Conservation (phyloP, 2,113 vertebrate genomes). For the Anoplopoma fimbria region DNA sequence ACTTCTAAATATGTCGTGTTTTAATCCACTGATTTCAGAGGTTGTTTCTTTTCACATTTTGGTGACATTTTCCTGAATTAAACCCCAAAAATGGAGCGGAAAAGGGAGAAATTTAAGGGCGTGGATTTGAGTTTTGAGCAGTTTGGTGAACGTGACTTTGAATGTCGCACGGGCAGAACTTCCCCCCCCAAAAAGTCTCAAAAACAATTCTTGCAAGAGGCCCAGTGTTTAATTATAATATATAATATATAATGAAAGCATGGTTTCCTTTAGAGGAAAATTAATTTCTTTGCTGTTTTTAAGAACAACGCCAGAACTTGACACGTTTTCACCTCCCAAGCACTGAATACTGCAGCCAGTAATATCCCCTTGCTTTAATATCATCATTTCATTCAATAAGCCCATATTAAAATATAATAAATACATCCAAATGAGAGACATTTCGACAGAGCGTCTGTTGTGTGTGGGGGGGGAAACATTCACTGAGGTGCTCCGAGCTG, state of each 20-base stretch:
- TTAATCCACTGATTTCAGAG: too few species aligned
- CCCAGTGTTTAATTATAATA: neutral
- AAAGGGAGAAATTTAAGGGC: too few species aligned
- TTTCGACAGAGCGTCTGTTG: slow-evolving; percentile 44
- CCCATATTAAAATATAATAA: slow-evolving; percentile 59
- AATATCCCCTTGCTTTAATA: slow-evolving; percentile 32
- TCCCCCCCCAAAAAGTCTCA: too few species aligned
- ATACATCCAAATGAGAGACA: slow-evolving; percentile 62
- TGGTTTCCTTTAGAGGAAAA: neutral
- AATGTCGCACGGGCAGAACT: neutral
- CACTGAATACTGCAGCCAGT: slow-evolving; percentile 25
- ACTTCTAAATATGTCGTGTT: too few species aligned
- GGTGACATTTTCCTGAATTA: too few species aligned
- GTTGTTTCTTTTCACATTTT: too few species aligned
- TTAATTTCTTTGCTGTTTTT: too few species aligned
- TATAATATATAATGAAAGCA: neutral
- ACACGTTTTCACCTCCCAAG: neutral
- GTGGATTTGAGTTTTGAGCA: too few species aligned
- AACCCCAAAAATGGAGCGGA: too few species aligned
- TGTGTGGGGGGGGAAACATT: slow-evolving; percentile 57
- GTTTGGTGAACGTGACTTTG: neutral
- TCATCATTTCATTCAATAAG: slow-evolving; percentile 31
- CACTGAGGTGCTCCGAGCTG: slow-evolving; percentile 58
- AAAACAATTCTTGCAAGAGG: slow-evolving; percentile 32
- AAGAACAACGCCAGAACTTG: too few species aligned